phyloP scores from a whole-genome alignment of 2,888 invertebrate species.

The Drosophila nr. fundita region DNA sequence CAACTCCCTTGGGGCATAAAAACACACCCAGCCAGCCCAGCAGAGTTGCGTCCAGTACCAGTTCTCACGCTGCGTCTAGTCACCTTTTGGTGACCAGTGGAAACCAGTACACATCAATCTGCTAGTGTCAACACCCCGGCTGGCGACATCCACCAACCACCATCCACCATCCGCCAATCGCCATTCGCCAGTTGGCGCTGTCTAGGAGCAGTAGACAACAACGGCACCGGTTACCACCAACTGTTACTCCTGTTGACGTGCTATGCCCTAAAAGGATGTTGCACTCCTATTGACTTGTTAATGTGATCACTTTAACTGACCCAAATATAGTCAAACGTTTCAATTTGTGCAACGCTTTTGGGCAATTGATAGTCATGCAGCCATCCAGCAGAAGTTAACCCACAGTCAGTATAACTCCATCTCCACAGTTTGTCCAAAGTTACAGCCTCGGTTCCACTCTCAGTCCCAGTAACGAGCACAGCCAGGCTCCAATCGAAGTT shows the following conservation, averaged over 20 bases:
- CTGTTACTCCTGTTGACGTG: constrained; percentile 72
- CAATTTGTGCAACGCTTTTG: constrained; percentile 82
- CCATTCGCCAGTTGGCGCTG: constrained; percentile 22
- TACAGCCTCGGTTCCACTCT: constrained; percentile 9
- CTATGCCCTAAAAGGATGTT: constrained; percentile 82
- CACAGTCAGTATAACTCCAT: constrained; percentile 40
- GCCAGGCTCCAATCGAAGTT: constrained; percentile 52
- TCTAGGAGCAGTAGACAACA: constrained; percentile 38
- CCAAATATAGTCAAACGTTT: constrained; percentile 84
- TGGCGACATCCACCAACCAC: constrained; percentile 43
- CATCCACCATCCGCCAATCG: constrained; percentile 15
- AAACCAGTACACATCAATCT: constrained; percentile 79
- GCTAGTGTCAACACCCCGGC: constrained; percentile 72
- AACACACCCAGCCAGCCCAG: constrained; percentile 46
- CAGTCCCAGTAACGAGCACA: constrained; percentile 12
- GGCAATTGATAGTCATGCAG: constrained; percentile 77
- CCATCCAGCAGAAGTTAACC: constrained; percentile 58
- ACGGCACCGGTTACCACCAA: constrained; percentile 60
- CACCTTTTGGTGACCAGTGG: constrained; percentile 65
- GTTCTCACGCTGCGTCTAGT: constrained; percentile 73
- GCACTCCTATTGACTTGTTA: constrained; percentile 83
- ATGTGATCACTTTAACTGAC: constrained; percentile 83
- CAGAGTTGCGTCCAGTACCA: constrained; percentile 41
- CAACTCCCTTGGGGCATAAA: constrained; percentile 63
- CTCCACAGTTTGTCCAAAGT: constrained; percentile 17